Percentiles rank a stretch among this genome's conserved stretches.
Conservation (phyloP, 2,888 invertebrate species). For the Tyria jacobaeae region DNA sequence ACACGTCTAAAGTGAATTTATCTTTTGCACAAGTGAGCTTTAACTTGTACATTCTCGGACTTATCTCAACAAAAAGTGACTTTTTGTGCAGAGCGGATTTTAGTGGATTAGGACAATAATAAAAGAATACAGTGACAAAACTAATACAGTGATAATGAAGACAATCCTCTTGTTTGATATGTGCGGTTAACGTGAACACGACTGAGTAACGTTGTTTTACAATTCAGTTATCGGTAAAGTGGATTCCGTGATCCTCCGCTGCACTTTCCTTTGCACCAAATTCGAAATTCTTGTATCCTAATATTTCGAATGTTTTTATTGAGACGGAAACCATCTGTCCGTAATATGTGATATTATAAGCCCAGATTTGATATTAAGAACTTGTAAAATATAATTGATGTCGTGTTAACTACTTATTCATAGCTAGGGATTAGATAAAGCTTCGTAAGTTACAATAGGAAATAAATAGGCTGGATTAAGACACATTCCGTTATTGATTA, state of each 20-base stretch:
- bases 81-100: constrained; percentile 11
- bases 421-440: constrained; percentile 64
- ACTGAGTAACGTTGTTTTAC: constrained; percentile 41
- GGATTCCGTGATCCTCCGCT: constrained; percentile 28
- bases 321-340: constrained; percentile 65
- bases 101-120: constrained; percentile 13
- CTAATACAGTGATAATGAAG: constrained; percentile 18
- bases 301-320: constrained; percentile 52
- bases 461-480: constrained; percentile 54
- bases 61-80: constrained; percentile 12
- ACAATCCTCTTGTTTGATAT: constrained; percentile 35
- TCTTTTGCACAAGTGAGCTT: constrained; percentile 19
- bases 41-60: constrained; percentile 14
- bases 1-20: constrained; percentile 81
- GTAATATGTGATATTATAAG: constrained; percentile 84
- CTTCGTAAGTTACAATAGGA: constrained; percentile 70
- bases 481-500: constrained; percentile 59
- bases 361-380: constrained; percentile 73
- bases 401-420: constrained; percentile 71
- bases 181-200: constrained; percentile 34
- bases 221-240: constrained; percentile 42
- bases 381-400: constrained; percentile 79
- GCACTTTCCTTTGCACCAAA: constrained; percentile 41
- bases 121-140: constrained; percentile 32
- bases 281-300: constrained; percentile 34